Conservation (phyloP, 2,888 invertebrate genomes). For the Leucophenga montana region DNA sequence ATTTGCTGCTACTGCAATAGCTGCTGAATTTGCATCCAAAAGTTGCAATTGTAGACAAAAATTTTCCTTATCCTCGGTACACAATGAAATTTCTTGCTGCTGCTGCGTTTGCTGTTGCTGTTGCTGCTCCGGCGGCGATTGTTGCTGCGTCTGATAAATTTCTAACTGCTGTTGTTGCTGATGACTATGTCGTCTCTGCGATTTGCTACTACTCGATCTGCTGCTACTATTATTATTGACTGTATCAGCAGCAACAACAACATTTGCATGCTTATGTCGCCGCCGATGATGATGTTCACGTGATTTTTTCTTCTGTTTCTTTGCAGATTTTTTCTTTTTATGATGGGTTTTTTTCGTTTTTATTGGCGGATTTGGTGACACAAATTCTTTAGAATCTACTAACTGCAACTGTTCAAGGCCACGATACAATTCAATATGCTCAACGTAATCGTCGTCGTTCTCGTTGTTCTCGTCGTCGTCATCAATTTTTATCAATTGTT, state of each 20-base stretch:
- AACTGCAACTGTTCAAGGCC: slow-evolving; percentile 14
- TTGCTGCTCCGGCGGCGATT: slow-evolving; percentile 30
- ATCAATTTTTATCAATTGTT: too few species aligned
- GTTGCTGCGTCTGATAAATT: slow-evolving; percentile 34
- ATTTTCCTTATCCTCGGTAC: slow-evolving; percentile 70
- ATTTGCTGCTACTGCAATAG: slow-evolving; percentile 60
- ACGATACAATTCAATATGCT: neutral
- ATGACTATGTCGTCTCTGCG: slow-evolving; percentile 23
- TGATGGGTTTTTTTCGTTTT: slow-evolving; percentile 56
- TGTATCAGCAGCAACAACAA: slow-evolving; percentile 45
- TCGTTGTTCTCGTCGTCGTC: too few species aligned
- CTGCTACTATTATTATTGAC: slow-evolving; percentile 24
- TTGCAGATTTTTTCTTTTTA: slow-evolving; percentile 67
- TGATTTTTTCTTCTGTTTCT: slow-evolving; percentile 68
- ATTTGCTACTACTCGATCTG: slow-evolving; percentile 27
- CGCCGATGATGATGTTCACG: slow-evolving; percentile 55
- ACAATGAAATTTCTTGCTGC: slow-evolving; percentile 55
- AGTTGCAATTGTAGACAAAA: slow-evolving; percentile 63
- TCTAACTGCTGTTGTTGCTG: slow-evolving; percentile 36
- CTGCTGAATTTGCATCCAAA: slow-evolving; percentile 55
- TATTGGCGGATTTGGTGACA: slow-evolving; percentile 49
- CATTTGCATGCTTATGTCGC: slow-evolving; percentile 65
- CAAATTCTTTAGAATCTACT: slow-evolving; percentile 41
- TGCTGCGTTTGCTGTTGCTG: slow-evolving; percentile 38
- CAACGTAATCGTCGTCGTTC: too few species aligned